Evolutionary conservation across 2,797 vertebrate genomes (phyloP), one percentile per base, ranked within the genome.

Genomic region (Dryobates pubescens): DNA sequence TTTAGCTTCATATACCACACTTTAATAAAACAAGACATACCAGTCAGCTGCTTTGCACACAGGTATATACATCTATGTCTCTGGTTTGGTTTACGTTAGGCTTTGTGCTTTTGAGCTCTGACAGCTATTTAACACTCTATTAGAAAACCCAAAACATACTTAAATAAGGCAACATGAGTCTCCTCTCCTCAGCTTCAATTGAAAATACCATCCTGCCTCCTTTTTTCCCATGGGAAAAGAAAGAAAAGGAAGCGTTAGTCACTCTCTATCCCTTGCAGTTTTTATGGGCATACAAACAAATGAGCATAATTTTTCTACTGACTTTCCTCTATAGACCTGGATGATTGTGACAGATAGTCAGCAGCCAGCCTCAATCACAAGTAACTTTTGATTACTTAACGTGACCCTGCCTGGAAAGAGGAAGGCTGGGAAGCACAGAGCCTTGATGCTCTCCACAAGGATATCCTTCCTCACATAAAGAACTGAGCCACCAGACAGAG

Each of bases 11-110:
- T 65, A 88, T 86, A 91, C 80, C 64, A 16, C 36, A 54, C 51
- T 89, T 79, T 88, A 92, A 96, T 88, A 86, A 95, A 93, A 94
- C 8, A 83, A 88, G 89, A 83, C 59, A 69, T 43, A 56, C 67
- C 59, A 64, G 70, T 67, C 61, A 54, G 91, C 47, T 26, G 3
- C 70, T 70, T 80, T 70, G 56, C 72, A 78, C 0, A 0, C 77
- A 88, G 71, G 58, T 88, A 32, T 45, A 68, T 82, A 36, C 30
- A 27, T 64, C 51, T 34, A 20, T 5, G 32, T 68, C 54, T 86
- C 57, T 32, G 27, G 22, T 45, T 92, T 68, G 34, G n/a, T 89
- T 94, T 91, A 38, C 45, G 57, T 61, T 54, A 54, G 54, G 45
- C 23, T 93, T 82, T 62, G 30, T 38, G 68, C 36, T 95, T 68